phyloP scores from a whole-genome alignment of 2,113 vertebrate species.

The Paracanthobrama guichenoti region DNA sequence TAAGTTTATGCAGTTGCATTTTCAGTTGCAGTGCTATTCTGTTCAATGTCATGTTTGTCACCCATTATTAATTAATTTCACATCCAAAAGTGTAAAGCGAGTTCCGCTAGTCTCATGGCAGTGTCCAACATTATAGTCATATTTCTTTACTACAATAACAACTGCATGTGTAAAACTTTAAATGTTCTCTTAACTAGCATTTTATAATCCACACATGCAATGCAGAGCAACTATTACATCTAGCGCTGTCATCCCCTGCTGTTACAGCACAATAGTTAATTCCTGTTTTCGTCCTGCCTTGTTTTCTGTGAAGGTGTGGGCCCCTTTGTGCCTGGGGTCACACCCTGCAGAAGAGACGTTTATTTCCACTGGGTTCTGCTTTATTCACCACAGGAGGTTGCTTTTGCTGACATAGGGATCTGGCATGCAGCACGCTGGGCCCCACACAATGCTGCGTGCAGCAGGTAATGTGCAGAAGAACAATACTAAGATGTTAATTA shows the following conservation, averaged over 20 bases:
- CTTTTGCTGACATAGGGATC: conserved; percentile 53
- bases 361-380: conserved; percentile 49
- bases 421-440: conserved; percentile 33
- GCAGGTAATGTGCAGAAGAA: conserved; percentile 58
- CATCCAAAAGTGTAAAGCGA: background rate
- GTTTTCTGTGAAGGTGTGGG: conserved; percentile 49
- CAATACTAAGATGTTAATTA: conserved; percentile 58
- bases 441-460: conserved; percentile 44
- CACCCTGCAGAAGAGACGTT: conserved; percentile 50
- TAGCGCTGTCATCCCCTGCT: conserved; percentile 19
- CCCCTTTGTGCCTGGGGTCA: conserved; percentile 52
- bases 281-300: conserved; percentile 42
- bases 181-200: background rate
- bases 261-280: conserved; percentile 39
- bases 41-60: background rate
- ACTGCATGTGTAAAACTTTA: background rate
- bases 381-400: conserved; percentile 52
- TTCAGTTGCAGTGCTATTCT: background rate
- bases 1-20: background rate
- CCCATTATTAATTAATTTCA: background rate
- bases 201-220: conserved; percentile 26
- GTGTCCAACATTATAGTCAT: background rate
- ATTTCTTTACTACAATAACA: background rate
- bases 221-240: conserved; percentile 23
- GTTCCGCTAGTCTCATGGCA: too few species aligned